Evolutionary conservation across 2,797 vertebrate genomes (phyloP).

Genomic region (Sebastes nivosus): DNA sequence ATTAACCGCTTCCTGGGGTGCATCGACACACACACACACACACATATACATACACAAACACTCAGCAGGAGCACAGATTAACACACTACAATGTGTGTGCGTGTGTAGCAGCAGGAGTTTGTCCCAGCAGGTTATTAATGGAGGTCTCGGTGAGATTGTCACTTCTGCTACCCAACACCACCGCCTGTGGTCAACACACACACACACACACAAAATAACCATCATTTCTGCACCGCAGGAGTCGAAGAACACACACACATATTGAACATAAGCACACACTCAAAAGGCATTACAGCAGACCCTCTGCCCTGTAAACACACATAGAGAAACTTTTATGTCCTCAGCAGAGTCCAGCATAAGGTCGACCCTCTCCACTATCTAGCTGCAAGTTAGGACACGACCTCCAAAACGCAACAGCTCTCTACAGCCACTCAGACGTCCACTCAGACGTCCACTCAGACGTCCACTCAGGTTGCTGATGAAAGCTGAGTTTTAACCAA

Average conservation of each 20-base stretch:
- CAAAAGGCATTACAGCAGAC: neutral
- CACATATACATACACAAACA: neutral
- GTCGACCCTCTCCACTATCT: no score
- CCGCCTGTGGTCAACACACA: slow-evolving; percentile 21
- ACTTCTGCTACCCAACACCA: slow-evolving; percentile 10
- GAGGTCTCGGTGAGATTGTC: slow-evolving; percentile 18
- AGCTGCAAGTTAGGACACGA: no score
- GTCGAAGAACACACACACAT: neutral
- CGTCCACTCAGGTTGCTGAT: no score
- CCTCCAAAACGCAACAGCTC: no score
- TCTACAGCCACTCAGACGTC: no score
- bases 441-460: no score
- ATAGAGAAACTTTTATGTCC: no score
- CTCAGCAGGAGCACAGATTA: neutral
- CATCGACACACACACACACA: neutral
- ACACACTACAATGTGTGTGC: neutral
- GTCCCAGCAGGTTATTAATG: slow-evolving; percentile 46
- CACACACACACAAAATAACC: neutral
- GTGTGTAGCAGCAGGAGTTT: slow-evolving; percentile 5
- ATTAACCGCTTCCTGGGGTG: neutral
- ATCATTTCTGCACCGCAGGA: neutral
- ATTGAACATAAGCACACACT: slow-evolving; percentile 6
- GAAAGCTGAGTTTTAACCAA: neutral
- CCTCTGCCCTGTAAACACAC: neutral
- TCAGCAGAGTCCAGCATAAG: no score